Evolutionary conservation across 2,888 invertebrate genomes (phyloP).

Genomic region (Abrostola tripartita): DNA sequence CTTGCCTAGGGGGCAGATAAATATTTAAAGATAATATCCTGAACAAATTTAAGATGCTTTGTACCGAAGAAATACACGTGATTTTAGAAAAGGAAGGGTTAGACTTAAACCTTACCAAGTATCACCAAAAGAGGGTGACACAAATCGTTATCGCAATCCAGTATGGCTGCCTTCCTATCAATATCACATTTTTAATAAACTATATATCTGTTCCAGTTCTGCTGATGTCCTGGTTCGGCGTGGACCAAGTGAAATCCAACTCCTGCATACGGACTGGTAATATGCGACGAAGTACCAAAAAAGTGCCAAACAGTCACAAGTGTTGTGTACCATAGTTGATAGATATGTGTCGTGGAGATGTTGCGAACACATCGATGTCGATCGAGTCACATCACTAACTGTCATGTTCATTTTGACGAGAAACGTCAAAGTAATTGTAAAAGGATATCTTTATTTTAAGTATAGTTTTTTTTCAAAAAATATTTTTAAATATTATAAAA

Average conservation of each 20-base stretch:
- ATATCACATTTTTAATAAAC: constrained; percentile 12
- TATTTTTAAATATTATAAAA: too few species aligned
- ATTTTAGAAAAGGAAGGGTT: too few species aligned
- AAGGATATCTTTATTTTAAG: too few species aligned
- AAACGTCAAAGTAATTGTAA: neutral
- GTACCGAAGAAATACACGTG: too few species aligned
- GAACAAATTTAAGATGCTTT: too few species aligned
- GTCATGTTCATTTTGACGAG: neutral
- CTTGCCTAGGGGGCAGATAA: too few species aligned
- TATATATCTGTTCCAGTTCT: constrained; percentile 78
- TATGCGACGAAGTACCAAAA: constrained; percentile 55
- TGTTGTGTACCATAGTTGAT: constrained; percentile 62
- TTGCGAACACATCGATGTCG: constrained; percentile 59
- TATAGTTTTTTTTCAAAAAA: too few species aligned
- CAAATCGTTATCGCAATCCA: too few species aligned
- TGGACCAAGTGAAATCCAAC: constrained; percentile 84
- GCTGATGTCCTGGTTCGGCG: constrained; percentile 87
- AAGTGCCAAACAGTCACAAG: constrained; percentile 53
- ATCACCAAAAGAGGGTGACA: too few species aligned
- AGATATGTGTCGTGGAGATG: constrained; percentile 65
- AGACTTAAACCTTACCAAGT: too few species aligned
- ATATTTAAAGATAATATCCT: too few species aligned
- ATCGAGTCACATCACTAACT: constrained; percentile 47
- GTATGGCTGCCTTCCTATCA: neutral
- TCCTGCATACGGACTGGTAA: constrained; percentile 87